A percentile compares a stretch with the other conserved stretches of the same genome.
These are phyloP conservation scores for Cryptus armator DNA, from an alignment of 2,888 invertebrate genomes.

Conservation along the genomic window DNA sequence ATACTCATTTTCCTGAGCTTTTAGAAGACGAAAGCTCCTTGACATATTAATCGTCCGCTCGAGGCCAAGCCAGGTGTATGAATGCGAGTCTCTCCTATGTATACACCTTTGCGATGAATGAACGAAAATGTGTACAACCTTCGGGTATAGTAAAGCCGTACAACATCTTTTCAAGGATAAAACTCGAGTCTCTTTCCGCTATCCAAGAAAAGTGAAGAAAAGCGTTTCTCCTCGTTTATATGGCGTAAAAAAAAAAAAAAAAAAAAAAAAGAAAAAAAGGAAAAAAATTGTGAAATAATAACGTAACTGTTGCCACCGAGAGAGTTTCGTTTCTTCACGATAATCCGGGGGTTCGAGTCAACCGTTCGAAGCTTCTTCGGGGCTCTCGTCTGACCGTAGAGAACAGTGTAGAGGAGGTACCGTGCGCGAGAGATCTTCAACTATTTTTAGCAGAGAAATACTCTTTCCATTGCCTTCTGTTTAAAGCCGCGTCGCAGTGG, in stretches of 20 bases:
- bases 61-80: conserved; percentile 29
- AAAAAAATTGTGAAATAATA: conserved; percentile 19
- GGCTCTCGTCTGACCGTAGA: conserved; percentile 8
- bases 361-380: conserved; percentile 6
- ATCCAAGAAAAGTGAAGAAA: not conserved
- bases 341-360: not conserved
- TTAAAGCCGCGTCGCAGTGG: conserved; percentile 37
- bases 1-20: conserved; percentile 3
- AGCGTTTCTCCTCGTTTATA: not conserved
- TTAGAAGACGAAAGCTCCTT: conserved; percentile 11
- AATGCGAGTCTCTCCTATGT: conserved; percentile 36
- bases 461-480: conserved; percentile 41
- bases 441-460: conserved; percentile 57
- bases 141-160: not conserved
- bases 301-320: conserved; percentile 10
- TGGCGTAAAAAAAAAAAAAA: not conserved
- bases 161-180: conserved; percentile 33
- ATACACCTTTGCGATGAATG: conserved; percentile 54
- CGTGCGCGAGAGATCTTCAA: conserved; percentile 16
- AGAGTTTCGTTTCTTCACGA: not conserved
- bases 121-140: conserved; percentile 26
- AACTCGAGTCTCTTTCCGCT: not conserved
- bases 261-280: not conserved
- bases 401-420: not conserved
- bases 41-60: conserved; percentile 40